These are phyloP conservation scores for Hanleya hanleyi DNA, from an alignment of 2,888 invertebrate genomes.

Conservation along the genomic window DNA sequence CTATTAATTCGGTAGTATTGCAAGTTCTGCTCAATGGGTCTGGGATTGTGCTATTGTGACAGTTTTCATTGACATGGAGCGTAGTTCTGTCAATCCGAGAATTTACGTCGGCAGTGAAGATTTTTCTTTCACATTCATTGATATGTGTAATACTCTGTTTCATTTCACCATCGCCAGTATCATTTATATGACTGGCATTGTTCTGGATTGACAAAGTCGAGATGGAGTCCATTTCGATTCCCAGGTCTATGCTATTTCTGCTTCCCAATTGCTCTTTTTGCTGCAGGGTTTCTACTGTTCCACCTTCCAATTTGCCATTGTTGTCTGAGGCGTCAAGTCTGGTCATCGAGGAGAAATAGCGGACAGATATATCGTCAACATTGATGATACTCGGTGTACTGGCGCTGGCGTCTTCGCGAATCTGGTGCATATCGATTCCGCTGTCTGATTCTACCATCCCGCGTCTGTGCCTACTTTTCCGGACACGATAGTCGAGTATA, in stretches of 20 bases:
- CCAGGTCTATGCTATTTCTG: slow-evolving; percentile 31
- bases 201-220: background rate
- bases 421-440: background rate
- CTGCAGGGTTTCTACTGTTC: background rate
- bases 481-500: slow-evolving; percentile 42
- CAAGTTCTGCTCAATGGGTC: background rate
- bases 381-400: background rate
- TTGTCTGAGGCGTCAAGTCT: background rate
- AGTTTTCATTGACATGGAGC: background rate
- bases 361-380: background rate
- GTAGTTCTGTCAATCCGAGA: background rate
- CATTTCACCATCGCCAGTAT: background rate
- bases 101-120: too few relatives aligned
- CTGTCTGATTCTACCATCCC: background rate
- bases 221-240: slow-evolving; percentile 30
- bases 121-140: too few relatives aligned
- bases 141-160: too few relatives aligned
- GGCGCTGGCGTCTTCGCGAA: background rate
- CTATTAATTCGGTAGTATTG: background rate
- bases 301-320: background rate
- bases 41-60: background rate
- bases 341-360: background rate
- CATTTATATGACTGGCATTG: background rate
- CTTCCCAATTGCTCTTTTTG: slow-evolving; percentile 16
- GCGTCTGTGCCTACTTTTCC: background rate